Evolutionary conservation across 2,113 vertebrate genomes (phyloP), one percentile per base, ranked within the genome.

Genomic region (Nerophis lumbriciformis): DNA sequence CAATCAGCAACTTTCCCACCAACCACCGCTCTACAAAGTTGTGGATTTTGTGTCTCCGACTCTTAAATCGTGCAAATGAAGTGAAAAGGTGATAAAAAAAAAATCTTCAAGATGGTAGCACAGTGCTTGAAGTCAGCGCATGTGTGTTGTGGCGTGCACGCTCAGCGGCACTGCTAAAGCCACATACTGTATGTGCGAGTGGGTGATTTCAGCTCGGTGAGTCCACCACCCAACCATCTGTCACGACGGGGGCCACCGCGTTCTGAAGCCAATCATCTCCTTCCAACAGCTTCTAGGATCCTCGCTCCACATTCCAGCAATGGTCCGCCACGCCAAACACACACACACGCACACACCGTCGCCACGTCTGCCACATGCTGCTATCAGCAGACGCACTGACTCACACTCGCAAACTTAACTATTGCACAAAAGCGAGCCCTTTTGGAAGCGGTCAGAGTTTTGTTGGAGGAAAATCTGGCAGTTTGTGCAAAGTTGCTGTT

Each of bases 191-290:
- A 55, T 79, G 84, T 76, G 83, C 68, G 77, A 70, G 86, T 82
- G 86, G 81, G 81, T 83, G 83, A 75, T 73, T 85, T 79, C 72
- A 8, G 65, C 78, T 71, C 77, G 65, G 80, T 81, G 59, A 75
- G 82, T 78, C 77, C 80, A 85, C 82, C 85, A 87, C 87, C 87
- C 87, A 84, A 87, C 90, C 89, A 91, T 91, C 90, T 91, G 89
- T 90, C 81, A 86, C 84, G 69, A 77, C 89, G 82, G 84, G 42
- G 83, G 82, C 82, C 83, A 82, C 82, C 85, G 65, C 76, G 78
- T 85, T 88, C 82, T 71, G 71, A 83, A 85, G 87, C 88, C 90
- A 91, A 90, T 86, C 82, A 86, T 88, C 85, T 83, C 78, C 77
- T 83, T 90, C 88, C 89, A 91, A 83, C 87, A 85, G 87, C 82